Percentiles rank a stretch among this genome's conserved stretches.
These are phyloP conservation scores for Drosophila longiperda DNA, from an alignment of 2,888 invertebrate genomes.

Conservation along the genomic window DNA sequence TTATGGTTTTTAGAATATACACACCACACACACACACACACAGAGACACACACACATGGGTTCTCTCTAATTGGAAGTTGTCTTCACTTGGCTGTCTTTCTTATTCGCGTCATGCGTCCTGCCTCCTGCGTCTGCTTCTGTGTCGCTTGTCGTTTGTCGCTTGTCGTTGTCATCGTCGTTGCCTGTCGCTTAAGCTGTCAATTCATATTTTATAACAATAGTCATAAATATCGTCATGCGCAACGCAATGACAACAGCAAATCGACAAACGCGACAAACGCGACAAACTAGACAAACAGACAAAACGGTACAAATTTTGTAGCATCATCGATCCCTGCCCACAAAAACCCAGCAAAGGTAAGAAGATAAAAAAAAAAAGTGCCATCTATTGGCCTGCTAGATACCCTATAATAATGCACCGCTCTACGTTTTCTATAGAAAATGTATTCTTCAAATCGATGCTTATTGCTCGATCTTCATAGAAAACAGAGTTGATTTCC, in stretches of 20 bases:
- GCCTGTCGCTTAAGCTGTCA: conserved; percentile 80
- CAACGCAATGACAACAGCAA: conserved; percentile 74
- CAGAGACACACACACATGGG: conserved; percentile 16
- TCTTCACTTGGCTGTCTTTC: conserved; percentile 49
- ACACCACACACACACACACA: conserved; percentile 27
- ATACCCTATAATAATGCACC: not conserved
- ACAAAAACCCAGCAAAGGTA: not conserved
- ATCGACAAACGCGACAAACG: conserved; percentile 43
- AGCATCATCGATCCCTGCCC: not conserved
- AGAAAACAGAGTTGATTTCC: not conserved
- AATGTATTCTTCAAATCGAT: not conserved
- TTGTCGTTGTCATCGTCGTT: conserved; percentile 27
- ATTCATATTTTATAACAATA: conserved; percentile 84
- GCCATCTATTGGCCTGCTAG: no score
- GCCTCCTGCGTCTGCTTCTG: conserved; percentile 6
- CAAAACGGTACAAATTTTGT: conserved; percentile 16
- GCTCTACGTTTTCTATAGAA: not conserved
- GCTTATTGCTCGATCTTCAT: not conserved
- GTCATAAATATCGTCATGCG: conserved; percentile 82
- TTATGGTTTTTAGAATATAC: conserved; percentile 73
- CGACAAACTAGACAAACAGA: conserved; percentile 28
- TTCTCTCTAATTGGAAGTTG: conserved; percentile 81
- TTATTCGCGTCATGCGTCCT: conserved; percentile 17
- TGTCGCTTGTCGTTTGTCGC: conserved; percentile 19
- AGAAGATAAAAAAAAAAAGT: not conserved